These are phyloP conservation scores for Dryobates pubescens DNA, from an alignment of 2,797 vertebrate species.

Conservation along the genomic window DNA sequence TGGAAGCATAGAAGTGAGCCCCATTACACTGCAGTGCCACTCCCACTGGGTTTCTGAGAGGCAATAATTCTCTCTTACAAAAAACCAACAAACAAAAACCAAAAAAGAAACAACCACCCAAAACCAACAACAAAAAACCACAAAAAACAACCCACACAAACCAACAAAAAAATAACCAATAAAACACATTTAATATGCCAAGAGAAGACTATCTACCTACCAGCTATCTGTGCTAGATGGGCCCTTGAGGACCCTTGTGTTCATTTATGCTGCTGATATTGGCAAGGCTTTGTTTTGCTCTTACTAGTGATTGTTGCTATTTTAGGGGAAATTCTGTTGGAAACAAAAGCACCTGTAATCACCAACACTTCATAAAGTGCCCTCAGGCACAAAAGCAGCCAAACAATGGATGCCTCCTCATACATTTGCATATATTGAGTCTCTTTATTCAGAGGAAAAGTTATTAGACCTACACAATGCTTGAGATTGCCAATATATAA, in stretches of 20 bases:
- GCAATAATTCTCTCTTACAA: background rate
- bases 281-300: conserved; percentile 40
- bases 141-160: too few species aligned
- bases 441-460: conserved; percentile 40
- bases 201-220: background rate
- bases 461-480: background rate
- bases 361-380: background rate
- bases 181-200: conserved; percentile 14
- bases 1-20: background rate
- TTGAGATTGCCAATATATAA: conserved; percentile 6
- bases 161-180: background rate
- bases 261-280: conserved; percentile 41
- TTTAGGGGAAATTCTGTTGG: conserved; percentile 40
- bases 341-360: conserved; percentile 63
- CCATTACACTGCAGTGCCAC: background rate
- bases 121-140: too few species aligned
- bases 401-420: background rate
- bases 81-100: background rate
- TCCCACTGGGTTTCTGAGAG: background rate
- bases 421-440: conserved; percentile 56
- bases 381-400: conserved; percentile 11
- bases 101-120: background rate
- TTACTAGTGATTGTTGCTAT: conserved; percentile 39
- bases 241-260: conserved; percentile 33
- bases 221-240: background rate